Base-by-base conservation (phyloP, 2,113 vertebrate species). In the Ellobius talpinus region DNA sequence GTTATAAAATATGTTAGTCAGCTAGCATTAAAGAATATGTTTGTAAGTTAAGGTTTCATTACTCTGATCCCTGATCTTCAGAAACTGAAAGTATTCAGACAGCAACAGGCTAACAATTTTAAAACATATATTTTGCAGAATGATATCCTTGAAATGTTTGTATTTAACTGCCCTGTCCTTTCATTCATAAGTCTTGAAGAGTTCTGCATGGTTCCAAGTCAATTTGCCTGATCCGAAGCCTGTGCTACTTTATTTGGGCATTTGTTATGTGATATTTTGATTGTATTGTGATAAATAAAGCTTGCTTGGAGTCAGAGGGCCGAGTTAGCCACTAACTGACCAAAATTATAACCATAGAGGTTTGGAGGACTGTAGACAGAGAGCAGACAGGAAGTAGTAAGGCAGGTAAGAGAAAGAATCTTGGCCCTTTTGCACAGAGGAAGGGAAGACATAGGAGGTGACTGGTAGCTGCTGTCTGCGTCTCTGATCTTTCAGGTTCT, bases 11-110 rank as follows among this genome's bases (percentile, higher is more conserved):
- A 42, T 9, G 0, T 86, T 58, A 84, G 1, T 82, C 61, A 70
- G 17, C 42, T 82, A 45, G 90, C 77, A 47, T 63, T 52, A 73
- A 42, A 89, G 26, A 91, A 86, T 74, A 92, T 74, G 2, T 17
- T 73, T 92, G 74, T 26, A 55, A 33, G 81, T 93, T 96, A 63
- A 63, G 50, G 31, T 31, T 93, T 92, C 93, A 96, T 85, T 93
- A 68, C 21, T 70, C 36, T 88, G 47, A 87, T 90, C 3, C 19
- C 8, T 31, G 52, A 78, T 78, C 78, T 94, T 74, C 72, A 96
- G 76, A 33, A 86, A 81, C 13, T 79, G 66, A 90, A 76, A 16
- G 5, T 73, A 58, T 52, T 81, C 82, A 33, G 23, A 73, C 58
- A 96, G 70, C 2, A 12, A 65, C 77, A 79, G 58, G 55, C 47